Base-by-base conservation (phyloP, 1,140 invertebrate genomes). In the Ganaspis sp. region DNA sequence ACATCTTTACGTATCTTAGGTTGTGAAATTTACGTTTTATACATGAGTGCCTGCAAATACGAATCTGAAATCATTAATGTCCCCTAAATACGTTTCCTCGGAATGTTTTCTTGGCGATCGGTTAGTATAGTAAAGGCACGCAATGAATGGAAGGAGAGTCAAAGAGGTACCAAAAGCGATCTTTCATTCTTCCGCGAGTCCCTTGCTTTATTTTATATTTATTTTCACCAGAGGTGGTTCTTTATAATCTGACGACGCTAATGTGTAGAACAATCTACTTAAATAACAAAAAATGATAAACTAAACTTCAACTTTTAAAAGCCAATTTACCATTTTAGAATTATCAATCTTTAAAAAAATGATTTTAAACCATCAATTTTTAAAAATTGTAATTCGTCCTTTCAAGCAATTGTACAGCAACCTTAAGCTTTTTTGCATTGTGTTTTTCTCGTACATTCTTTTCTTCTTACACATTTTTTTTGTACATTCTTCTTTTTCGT, bases 51-150 rank as follows among this genome's bases (percentile, higher is more conserved):
- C 58, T 64, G 23, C 58, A 64, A 64, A 58, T 26, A 58, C 54
- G 54, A 12, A 45, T 45, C 42, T 45, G 11, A 45, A 49, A 49
- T 49, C 12, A 17, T 34, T 64, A 64, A 64, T 64, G 26, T 15
- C 71, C 38, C 15, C 40, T 80, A 82, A 81, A 81, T 82, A 76
- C 79, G 72, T 78, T 78, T 78, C 77, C 75, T 83, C 80, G 81
- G 85, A 86, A 84, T 82, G 83, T 84, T 74, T 82, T 81, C 77
- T 80, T 87, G 85, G 83, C 77, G 78, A 76, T 83, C 76, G 75
- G 81, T 83, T 87, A 83, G 81, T 82, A 86, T 73, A 84, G 82
- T 84, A 84, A 89, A 89, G 87, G 87, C 87, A 89, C 87, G 85
- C 86, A 82, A 87, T 85, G 78, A 87, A 80, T 87, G 84, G 86